Evolutionary conservation across 2,113 vertebrate genomes (phyloP), one percentile per base, ranked within the genome.

Genomic region (Tylochromis polylepis): DNA sequence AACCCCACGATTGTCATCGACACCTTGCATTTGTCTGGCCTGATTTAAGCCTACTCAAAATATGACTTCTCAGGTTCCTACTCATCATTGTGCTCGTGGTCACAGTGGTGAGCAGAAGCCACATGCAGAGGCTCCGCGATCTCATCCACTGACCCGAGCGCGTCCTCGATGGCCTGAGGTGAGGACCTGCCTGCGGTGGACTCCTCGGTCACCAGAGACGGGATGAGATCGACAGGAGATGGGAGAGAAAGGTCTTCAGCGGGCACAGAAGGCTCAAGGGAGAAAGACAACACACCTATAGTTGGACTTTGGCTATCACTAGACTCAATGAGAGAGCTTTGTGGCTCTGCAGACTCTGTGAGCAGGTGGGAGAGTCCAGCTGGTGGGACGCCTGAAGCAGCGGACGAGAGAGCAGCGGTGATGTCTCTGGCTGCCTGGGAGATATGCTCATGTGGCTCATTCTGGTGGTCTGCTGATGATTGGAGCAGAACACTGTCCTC

Each of bases 1-100:
- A 5, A 49, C 5, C 12, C 36, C 24, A 55, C 82, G 93, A 95
- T 94, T 95, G 94, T 94, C 93, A 20, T 20, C n/a, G 15, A 75
- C 31, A 67, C 34, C 12, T 60, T 57, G 6, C 24, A 20, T 43
- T 56, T 82, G 36, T 51, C 5, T 38, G 41, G 31, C 87, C 79
- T 83, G 81, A 85, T 12, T 11, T 15, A 10, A 88, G 85, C 80
- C 85, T 86, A 95, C 49, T 93, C 87, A 15, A 67, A 62, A 46
- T 56, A 31, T 0, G 38, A 6, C 53, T 87, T 36, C 2, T 86
- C 89, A 31, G 46, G 29, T 15, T 90, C 83, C 57, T 70, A 77
- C 49, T 87, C 72, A 3, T 83, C 87, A 2, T 83, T 75, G 1
- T 83, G 67, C 67, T 90, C 84, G 2, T 92, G 84, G 65, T 84